phyloP scores from a whole-genome alignment of 2,113 vertebrate species.

The Seriola quinqueradiata region DNA sequence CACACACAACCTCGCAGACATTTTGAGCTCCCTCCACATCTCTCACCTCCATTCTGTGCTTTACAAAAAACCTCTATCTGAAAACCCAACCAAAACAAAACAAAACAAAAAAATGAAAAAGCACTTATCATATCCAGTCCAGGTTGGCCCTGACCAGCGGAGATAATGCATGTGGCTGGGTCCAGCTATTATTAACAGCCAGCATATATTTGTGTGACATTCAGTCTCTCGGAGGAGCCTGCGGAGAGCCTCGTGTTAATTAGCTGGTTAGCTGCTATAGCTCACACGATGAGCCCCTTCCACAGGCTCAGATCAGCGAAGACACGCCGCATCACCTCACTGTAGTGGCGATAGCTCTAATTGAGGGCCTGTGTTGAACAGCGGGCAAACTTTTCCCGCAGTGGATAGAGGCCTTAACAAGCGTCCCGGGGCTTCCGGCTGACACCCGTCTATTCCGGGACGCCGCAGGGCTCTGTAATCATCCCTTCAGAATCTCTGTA shows the following conservation, averaged over 20 bases:
- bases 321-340: conserved; percentile 37
- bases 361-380: conserved; percentile 13
- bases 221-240: conserved; percentile 22
- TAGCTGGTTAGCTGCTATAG: conserved; percentile 26
- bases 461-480: conserved; percentile 53
- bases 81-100: neutral
- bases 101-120: neutral
- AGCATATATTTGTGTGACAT: conserved; percentile 37
- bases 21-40: neutral
- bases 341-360: conserved; percentile 27
- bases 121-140: neutral
- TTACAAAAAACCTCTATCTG: neutral
- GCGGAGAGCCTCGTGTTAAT: conserved; percentile 36
- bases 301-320: neutral
- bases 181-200: conserved; percentile 3
- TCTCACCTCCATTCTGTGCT: neutral
- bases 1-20: neutral
- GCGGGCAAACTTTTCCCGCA: conserved; percentile 23
- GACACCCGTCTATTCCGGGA: conserved; percentile 62
- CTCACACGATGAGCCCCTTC: conserved; percentile 32
- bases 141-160: neutral
- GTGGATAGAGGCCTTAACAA: conserved; percentile 39
- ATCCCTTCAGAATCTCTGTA: conserved; percentile 20
- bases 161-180: neutral
- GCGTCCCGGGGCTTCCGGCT: conserved; percentile 39